phyloP scores from a whole-genome alignment of 2,797 vertebrate genomes.

The Poeciliopsis turneri region DNA sequence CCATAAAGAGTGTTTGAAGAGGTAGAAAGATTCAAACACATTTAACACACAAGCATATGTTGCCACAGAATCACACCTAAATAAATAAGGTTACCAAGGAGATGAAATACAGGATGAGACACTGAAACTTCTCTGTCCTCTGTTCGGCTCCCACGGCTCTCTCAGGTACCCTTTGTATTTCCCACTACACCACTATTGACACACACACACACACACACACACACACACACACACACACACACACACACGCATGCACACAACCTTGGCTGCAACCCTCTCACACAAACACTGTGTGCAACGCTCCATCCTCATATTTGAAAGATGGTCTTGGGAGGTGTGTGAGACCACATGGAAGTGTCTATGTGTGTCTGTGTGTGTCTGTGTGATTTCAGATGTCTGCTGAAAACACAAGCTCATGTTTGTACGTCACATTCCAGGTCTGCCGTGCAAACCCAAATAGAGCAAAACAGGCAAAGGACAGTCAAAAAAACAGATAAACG shows the following conservation, averaged over 20 bases:
- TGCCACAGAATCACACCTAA: constrained; percentile 7
- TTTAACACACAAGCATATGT: not conserved
- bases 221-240: constrained; percentile 49
- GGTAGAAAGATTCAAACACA: not conserved
- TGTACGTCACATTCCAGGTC: constrained; percentile 61
- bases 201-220: constrained; percentile 42
- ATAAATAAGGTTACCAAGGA: constrained; percentile 1
- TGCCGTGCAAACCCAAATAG: constrained; percentile 35
- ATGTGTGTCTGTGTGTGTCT: constrained; percentile 18
- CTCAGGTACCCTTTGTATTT: constrained; percentile 81
- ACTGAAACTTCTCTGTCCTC: constrained; percentile 57
- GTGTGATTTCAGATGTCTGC: constrained; percentile 38
- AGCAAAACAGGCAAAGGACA: constrained; percentile 7
- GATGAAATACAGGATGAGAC: constrained; percentile 21
- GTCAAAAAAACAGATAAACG: no score
- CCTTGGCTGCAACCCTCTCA: constrained; percentile 23
- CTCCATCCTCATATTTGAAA: constrained; percentile 53
- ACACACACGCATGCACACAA: constrained; percentile 53
- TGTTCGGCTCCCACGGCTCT: constrained; percentile 47
- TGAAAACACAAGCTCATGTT: constrained; percentile 64
- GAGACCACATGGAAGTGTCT: constrained; percentile 59
- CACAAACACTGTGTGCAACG: constrained; percentile 9
- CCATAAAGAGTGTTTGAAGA: not conserved
- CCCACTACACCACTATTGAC: constrained; percentile 76
- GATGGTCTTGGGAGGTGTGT: constrained; percentile 59